Base-by-base conservation (phyloP, 2,113 vertebrate species). In the Trematomus loennbergii region DNA sequence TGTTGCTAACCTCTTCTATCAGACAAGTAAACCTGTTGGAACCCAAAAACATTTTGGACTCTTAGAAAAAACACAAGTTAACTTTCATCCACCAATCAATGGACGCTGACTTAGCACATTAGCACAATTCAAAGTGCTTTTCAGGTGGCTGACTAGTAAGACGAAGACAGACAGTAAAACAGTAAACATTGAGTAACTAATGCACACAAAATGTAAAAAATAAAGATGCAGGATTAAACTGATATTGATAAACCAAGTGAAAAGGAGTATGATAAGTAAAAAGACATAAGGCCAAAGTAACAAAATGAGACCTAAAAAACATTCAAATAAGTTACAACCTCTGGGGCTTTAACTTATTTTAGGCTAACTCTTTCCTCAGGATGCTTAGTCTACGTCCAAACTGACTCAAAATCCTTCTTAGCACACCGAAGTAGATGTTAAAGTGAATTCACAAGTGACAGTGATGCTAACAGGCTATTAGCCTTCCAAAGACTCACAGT, bases 401-500 rank as follows among this genome's bases (percentile, higher is more conserved):
- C 64, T 0, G 29, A 12, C 43, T 52, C 17, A 57, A 50, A 65
- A 59, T 82, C 25, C 3, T 18, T 22, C 18, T 6, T 58, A 33
- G 40, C 53, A 54, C 15, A 73, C 72, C 25, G 53, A 1, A 46
- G 40, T 20, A 55, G 16, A 61, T 1, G 49, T 50, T 22, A 65
- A 18, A 40, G 48, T 12, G 6, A 20, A 43, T 62, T 49, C 63
- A 57, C 17, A 0, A 40, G 36, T 40, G 7, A 53, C 40, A 40
- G 57, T 1, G 25, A 67, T 36, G 72, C 64, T 49, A 29, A 75
- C 52, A 22, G 58, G 40, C 58, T 43, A 15, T 29, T 49, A 45
- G 43, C 20, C 59, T 33, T 16, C 10, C 43, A 62, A 33, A 18
- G 1, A 17, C 71, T 83, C 80, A 87, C 67, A 81, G 72, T 15